Base-by-base conservation (phyloP, 2,888 invertebrate species). In the Perdita meconis region DNA sequence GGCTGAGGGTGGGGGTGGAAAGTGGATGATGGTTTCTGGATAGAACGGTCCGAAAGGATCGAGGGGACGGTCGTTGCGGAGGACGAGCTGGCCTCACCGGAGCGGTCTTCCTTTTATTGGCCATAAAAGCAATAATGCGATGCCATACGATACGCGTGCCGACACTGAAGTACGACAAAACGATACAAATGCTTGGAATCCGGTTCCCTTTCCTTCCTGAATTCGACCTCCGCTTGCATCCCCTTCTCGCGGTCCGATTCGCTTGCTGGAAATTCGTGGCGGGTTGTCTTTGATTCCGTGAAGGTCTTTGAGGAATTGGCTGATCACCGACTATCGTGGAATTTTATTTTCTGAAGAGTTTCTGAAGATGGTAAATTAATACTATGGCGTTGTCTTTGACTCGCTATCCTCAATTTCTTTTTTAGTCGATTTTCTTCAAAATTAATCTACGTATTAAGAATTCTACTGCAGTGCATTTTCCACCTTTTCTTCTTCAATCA, bases 71-170 rank as follows among this genome's bases (percentile, higher is more conserved):
- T 76, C 76, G 84, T 81, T 73, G 78, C 53, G 69, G 73, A 60
- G 82, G 76, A 84, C 78, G 68, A 61, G 70, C 72, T 77, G 67
- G 76, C 82, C 84, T 81, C 85, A 81, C 83, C 83, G 86, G 83
- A 81, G 82, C 81, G 86, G 89, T 86, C 80, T 85, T 86, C 87
- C 86, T 91, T 90, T 92, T 92, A 92, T 92, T 91, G 92, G 88
- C 92, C 88, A 92, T 92, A 92, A 92, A 92, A 90, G 91, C 90
- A 92, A 92, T 92, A 92, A 92, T 91, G 86, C 90, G 89, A 88
- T 87, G 84, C 88, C 86, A 87, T 89, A 84, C 88, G 87, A 88
- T 89, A 84, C 89, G 88, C 89, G 88, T 88, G 88, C 86, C 89
- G 85, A 72, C 78, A 71, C 85, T 84, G 85, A 86, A 87, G 82